Conservation (phyloP, 2,797 vertebrate species). For the Monodelphis domestica region DNA sequence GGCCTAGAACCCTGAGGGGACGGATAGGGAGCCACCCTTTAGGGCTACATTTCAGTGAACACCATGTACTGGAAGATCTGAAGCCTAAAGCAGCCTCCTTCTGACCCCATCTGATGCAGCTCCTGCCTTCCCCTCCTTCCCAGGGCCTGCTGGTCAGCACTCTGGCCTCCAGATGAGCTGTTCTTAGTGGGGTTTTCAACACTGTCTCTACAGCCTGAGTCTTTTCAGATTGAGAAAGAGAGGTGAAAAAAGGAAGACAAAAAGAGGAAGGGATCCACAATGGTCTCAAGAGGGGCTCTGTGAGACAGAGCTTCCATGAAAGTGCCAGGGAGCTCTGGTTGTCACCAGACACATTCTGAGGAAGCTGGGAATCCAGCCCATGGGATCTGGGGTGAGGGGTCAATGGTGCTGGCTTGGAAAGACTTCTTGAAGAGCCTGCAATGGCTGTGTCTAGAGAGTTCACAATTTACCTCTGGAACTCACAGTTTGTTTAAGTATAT, state of each 20-base stretch:
- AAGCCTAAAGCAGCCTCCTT: too few species aligned
- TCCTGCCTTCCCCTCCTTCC: not conserved
- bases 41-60: not conserved
- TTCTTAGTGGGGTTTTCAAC: too few species aligned
- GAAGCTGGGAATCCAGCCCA: not conserved
- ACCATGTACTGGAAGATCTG: not conserved
- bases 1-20: not conserved
- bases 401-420: rapidly evolving
- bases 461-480: rapidly evolving
- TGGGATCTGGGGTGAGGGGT: too few species aligned
- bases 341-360: not conserved
- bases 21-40: not conserved
- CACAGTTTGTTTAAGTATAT: too few species aligned
- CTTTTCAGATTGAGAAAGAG: not conserved
- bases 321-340: not conserved
- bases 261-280: rapidly evolving
- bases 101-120: not conserved
- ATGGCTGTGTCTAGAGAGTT: not conserved
- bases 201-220: not conserved
- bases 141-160: not conserved
- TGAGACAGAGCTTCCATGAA: conserved; percentile 9
- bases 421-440: not conserved
- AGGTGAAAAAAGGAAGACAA: not conserved
- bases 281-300: not conserved
- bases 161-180: not conserved